phyloP scores from a whole-genome alignment of 2,888 invertebrate genomes.

The Clivina fossor region DNA sequence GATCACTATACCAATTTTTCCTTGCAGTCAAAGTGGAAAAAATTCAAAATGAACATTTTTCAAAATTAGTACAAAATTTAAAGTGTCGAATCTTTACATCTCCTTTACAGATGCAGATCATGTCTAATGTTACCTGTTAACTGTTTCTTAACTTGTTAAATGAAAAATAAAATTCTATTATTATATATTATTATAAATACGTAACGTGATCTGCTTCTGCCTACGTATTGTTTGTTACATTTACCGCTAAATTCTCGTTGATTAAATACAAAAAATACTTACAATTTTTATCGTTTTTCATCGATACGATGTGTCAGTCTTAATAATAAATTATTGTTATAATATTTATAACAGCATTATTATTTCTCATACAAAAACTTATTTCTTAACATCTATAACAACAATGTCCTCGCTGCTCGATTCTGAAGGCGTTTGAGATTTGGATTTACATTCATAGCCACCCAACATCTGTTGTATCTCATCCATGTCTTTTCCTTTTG shows the following conservation, averaged over 20 bases:
- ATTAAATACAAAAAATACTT: slow-evolving; percentile 25
- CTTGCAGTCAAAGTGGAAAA: too few relatives aligned
- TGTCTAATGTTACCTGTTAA: slow-evolving; percentile 29
- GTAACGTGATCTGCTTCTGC: slow-evolving; percentile 28
- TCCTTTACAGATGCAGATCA: slow-evolving; percentile 24
- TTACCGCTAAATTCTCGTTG: slow-evolving; percentile 21
- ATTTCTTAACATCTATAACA: slow-evolving; percentile 31
- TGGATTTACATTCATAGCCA: slow-evolving; percentile 48
- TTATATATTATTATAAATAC: slow-evolving; percentile 10
- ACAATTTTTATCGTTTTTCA: slow-evolving; percentile 30
- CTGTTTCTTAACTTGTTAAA: slow-evolving; percentile 29
- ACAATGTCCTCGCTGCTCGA: slow-evolving; percentile 17
- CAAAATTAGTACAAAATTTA: too few relatives aligned
- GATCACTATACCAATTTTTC: too few relatives aligned
- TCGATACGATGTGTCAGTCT: slow-evolving; percentile 34
- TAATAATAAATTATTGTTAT: slow-evolving; percentile 31
- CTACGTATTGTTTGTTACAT: slow-evolving; percentile 6
- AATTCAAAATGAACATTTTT: too few relatives aligned
- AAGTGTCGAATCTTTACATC: too few relatives aligned
- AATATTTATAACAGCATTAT: slow-evolving; percentile 4
- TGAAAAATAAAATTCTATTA: too few relatives aligned
- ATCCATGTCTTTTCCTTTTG: slow-evolving; percentile 59
- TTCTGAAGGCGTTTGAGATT: slow-evolving; percentile 4
- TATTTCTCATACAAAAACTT: background rate
- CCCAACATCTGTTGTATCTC: slow-evolving; percentile 61